A percentile compares a stretch with the other conserved stretches of the same genome.
phyloP scores from a whole-genome alignment of 2,113 vertebrate species.

The Baryphthengus martii region DNA sequence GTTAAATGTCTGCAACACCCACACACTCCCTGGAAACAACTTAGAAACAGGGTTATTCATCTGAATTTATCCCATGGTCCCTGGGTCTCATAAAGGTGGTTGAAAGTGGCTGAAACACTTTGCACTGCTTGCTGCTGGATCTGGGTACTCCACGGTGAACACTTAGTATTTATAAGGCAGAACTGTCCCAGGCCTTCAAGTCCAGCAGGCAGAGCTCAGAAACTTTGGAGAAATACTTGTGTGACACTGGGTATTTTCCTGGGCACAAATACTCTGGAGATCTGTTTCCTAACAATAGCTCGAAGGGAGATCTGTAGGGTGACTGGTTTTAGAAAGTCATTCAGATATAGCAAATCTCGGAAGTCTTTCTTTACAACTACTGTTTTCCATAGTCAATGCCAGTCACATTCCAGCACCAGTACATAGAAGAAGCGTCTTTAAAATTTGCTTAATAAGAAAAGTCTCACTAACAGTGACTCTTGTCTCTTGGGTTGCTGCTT shows the following conservation, averaged over 20 bases:
- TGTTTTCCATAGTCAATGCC: neutral
- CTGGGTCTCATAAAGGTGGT: neutral
- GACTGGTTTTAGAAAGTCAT: neutral
- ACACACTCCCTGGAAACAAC: slow-evolving; percentile 31
- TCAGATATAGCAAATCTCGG: neutral
- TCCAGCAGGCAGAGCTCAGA: neutral
- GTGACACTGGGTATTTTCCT: neutral
- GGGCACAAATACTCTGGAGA: neutral
- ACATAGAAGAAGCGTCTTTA: neutral
- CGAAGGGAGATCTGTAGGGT: neutral
- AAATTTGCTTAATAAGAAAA: neutral
- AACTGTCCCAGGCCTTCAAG: neutral
- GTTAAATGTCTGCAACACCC: slow-evolving; percentile 9
- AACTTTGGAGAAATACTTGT: neutral
- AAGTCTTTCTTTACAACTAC: neutral
- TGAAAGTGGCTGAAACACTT: neutral
- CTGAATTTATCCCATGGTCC: slow-evolving; percentile 5
- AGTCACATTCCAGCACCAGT: neutral
- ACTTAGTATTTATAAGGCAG: neutral
- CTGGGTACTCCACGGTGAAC: neutral
- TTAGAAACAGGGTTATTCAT: slow-evolving; percentile 9
- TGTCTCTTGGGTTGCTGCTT: neutral
- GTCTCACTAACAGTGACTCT: neutral
- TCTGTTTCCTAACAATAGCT: neutral
- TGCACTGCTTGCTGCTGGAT: neutral